Evolutionary conservation across 2,113 vertebrate species (phyloP).

Genomic region (Origma solitaria): DNA sequence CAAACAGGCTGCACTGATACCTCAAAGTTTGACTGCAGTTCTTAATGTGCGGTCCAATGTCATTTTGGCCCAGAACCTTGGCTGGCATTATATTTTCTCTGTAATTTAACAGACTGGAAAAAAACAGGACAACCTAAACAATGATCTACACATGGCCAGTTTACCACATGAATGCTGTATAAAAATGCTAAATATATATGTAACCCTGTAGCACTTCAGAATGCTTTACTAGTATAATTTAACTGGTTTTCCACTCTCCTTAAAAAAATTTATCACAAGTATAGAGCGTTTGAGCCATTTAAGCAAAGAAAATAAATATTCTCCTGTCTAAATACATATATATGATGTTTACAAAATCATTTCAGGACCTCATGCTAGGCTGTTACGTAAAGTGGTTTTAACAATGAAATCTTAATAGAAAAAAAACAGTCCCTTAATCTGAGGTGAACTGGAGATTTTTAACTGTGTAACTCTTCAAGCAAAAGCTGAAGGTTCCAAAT

Average conservation of each 20-base stretch:
- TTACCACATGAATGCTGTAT: not conserved
- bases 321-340: not conserved
- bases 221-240: not conserved
- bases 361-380: not conserved
- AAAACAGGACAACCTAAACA: fast-evolving
- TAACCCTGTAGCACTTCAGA: not conserved
- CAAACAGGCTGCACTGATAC: not conserved
- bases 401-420: not conserved
- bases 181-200: not conserved
- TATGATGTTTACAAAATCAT: not conserved
- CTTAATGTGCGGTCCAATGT: not conserved
- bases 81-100: not conserved
- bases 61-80: not conserved
- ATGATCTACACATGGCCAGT: not conserved
- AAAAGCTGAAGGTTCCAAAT: not conserved
- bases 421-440: not conserved
- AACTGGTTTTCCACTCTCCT: not conserved
- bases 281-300: not conserved
- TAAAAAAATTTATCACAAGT: not conserved
- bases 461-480: not conserved
- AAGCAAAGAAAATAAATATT: not conserved
- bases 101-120: not conserved
- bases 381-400: not conserved
- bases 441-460: not conserved
- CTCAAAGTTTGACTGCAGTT: not conserved